phyloP scores from a whole-genome alignment of 2,113 vertebrate genomes.

The Genyomyrus donnyi region DNA sequence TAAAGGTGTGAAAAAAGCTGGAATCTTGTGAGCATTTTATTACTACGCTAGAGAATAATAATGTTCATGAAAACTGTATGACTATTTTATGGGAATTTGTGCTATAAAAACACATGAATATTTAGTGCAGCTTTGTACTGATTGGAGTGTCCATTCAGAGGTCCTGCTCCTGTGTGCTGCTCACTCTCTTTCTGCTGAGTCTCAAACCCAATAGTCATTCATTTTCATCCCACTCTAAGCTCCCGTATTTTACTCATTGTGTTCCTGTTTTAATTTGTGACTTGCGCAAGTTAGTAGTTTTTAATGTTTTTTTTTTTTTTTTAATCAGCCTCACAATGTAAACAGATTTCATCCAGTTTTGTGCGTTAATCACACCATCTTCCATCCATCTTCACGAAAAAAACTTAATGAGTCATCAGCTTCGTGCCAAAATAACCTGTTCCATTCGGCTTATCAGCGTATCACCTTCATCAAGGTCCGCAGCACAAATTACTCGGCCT shows the following conservation, averaged over 20 bases:
- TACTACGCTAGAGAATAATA: not conserved
- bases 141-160: not conserved
- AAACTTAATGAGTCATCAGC: not conserved
- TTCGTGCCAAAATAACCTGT: not conserved
- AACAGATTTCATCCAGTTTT: not conserved
- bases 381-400: not conserved
- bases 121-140: not conserved
- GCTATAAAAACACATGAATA: not conserved
- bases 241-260: not conserved
- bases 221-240: not conserved
- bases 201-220: not conserved
- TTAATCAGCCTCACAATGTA: not conserved
- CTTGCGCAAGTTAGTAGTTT: not conserved
- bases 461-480: not conserved
- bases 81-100: not conserved
- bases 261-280: not conserved
- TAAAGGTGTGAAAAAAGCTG: not conserved
- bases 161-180: not conserved
- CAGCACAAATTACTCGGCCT: not conserved
- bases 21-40: not conserved
- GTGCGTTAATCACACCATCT: not conserved
- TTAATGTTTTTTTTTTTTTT: not conserved
- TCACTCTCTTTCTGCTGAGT: not conserved
- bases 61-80: not conserved
- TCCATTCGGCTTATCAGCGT: not conserved